Conservation (phyloP, 2,888 invertebrate species). For the Phrixothrix hirtus region DNA sequence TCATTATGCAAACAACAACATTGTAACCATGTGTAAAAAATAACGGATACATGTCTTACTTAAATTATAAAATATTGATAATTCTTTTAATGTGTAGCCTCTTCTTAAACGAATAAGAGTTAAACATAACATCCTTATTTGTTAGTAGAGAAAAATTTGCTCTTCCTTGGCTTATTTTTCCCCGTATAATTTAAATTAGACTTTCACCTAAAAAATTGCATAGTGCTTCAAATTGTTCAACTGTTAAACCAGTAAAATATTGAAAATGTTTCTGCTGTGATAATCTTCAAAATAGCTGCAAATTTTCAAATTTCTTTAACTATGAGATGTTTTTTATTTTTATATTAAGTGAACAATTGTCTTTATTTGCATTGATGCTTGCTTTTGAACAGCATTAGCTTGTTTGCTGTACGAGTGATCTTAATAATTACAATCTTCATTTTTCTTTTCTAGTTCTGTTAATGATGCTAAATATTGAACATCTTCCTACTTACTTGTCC, state of each 20-base stretch:
- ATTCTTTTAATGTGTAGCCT: neutral
- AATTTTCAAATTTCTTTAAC: neutral
- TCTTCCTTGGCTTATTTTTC: neutral
- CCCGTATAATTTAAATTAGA: neutral
- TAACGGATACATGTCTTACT: neutral
- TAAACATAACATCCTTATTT: neutral
- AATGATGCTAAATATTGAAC: too few relatives aligned
- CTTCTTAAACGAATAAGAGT: conserved; percentile 1
- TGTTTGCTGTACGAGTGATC: too few relatives aligned
- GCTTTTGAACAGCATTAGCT: too few relatives aligned
- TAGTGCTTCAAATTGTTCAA: neutral
- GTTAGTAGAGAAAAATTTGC: neutral
- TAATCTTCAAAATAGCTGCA: neutral
- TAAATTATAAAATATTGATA: conserved; percentile 1
- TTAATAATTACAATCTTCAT: too few relatives aligned
- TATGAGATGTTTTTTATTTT: neutral
- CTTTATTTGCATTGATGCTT: too few relatives aligned
- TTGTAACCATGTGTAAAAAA: conserved; percentile 3
- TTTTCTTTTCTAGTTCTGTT: too few relatives aligned
- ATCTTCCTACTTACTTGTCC: too few relatives aligned
- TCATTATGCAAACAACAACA: neutral
- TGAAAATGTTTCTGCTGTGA: neutral
- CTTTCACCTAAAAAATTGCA: neutral
- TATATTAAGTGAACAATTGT: too few relatives aligned
- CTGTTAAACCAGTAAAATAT: too few relatives aligned